Evolutionary conservation across 2,888 invertebrate genomes (phyloP).

Genomic region (Caenorhabditis sp.): DNA sequence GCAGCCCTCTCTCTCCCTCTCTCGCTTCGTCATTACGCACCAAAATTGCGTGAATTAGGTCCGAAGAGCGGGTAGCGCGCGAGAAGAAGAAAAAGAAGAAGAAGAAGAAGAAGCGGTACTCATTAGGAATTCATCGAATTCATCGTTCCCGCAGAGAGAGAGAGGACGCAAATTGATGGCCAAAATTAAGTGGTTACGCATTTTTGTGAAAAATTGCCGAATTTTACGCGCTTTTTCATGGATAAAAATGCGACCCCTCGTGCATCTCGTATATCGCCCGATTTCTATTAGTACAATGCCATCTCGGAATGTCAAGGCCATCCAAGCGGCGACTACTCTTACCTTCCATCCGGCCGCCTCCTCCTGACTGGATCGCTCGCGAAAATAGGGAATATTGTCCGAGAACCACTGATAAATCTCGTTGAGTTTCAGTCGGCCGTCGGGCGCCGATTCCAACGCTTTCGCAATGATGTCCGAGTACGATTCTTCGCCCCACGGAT

Average conservation of each 20-base stretch:
- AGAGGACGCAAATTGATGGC: no score
- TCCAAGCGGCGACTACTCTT: constrained; percentile 3
- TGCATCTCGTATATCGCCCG: no score
- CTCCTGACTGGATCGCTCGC: constrained; percentile 98
- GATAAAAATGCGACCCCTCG: no score
- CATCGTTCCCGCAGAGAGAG: no score
- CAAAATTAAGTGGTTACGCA: no score
- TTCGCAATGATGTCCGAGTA: constrained; percentile 99
- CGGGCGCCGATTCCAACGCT: constrained; percentile 94
- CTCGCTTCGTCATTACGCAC: background rate
- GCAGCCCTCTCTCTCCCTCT: background rate
- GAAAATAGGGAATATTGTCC: constrained; percentile 98
- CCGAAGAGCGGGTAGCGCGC: background rate
- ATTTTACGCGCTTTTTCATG: no score
- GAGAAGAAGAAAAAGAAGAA: background rate
- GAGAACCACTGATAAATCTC: constrained; percentile 99
- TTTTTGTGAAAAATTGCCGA: no score
- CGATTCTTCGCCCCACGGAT: constrained; percentile 97
- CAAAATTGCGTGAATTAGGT: background rate
- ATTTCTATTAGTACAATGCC: no score
- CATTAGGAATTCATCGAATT: no score
- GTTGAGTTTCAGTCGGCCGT: constrained; percentile 94
- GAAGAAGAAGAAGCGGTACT: background rate
- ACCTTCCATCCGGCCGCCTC: constrained; percentile 99
- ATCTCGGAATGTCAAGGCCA: background rate